Evolutionary conservation across 1,140 invertebrate species (phyloP).

Genomic region (Drosophila ananassae): DNA sequence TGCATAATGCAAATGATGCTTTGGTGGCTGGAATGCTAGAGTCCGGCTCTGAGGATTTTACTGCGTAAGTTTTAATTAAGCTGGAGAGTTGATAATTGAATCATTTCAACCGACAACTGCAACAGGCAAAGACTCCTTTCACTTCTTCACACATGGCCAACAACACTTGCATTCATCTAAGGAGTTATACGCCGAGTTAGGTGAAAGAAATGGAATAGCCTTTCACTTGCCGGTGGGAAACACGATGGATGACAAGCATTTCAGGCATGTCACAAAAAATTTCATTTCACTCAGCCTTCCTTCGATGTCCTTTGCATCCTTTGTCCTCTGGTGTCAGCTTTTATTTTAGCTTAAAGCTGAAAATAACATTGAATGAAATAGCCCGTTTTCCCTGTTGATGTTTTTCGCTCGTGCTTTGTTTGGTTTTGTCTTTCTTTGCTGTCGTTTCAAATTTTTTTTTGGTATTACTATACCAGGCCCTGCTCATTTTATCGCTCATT

Average conservation of each 20-base stretch:
- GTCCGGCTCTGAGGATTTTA: constrained; percentile 13
- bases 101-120: constrained; percentile 35
- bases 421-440: constrained; percentile 37
- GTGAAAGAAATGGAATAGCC: constrained; percentile 19
- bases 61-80: constrained; percentile 59
- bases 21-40: constrained; percentile 1
- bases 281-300: constrained; percentile 54
- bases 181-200: constrained; percentile 9
- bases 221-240: constrained; percentile 16
- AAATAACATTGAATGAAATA: constrained; percentile 78
- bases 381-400: constrained; percentile 60
- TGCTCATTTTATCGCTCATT: constrained; percentile 78
- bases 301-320: constrained; percentile 19
- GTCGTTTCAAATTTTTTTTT: constrained; percentile 31
- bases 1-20: constrained; percentile 69
- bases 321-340: constrained; percentile 53
- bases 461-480: constrained; percentile 17
- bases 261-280: constrained; percentile 72
- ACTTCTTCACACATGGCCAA: constrained; percentile 36
- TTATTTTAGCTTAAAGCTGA: constrained; percentile 73
- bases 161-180: background rate
- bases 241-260: constrained; percentile 60
- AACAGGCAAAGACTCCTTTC: constrained; percentile 42
- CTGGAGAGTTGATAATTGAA: constrained; percentile 43
- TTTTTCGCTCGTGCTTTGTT: constrained; percentile 39